These are phyloP conservation scores for Asarcornis scutulata DNA, from an alignment of 2,113 vertebrate genomes.

Conservation along the genomic window DNA sequence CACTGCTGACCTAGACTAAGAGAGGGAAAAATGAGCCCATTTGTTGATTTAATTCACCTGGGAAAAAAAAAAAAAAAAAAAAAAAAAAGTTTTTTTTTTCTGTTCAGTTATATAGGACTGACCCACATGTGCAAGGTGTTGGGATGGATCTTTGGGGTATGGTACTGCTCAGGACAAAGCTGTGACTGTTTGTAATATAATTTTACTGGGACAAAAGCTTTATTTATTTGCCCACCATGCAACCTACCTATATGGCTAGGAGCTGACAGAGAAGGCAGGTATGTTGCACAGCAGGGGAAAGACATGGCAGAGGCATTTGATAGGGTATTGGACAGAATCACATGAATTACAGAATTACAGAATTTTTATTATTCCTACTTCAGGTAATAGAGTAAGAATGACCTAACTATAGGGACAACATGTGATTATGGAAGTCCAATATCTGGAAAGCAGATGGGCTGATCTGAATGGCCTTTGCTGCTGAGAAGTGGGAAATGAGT, in stretches of 20 bases:
- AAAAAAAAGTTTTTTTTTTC: background rate
- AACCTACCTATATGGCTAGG: background rate
- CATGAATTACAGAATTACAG: background rate
- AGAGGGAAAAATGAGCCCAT: background rate
- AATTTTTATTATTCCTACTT: background rate
- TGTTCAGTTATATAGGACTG: background rate
- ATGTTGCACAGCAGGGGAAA: accelerated
- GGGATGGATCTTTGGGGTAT: background rate
- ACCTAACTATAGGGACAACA: background rate
- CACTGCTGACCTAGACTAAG: background rate
- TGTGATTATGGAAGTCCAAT: background rate
- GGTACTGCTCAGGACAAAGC: background rate
- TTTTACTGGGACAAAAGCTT: background rate
- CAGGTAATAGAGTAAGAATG: background rate
- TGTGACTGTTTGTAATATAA: background rate
- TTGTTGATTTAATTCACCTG: accelerated
- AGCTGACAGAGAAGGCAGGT: background rate
- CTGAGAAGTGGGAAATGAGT: background rate
- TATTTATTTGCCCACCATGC: background rate
- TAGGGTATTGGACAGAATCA: background rate
- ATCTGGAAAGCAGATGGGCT: background rate
- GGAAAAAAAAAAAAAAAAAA: background rate
- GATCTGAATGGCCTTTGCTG: background rate
- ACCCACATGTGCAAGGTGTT: background rate
- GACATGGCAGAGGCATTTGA: background rate